Evolutionary conservation across 2,888 invertebrate species (phyloP).

Genomic region (Eucera pruinosa): DNA sequence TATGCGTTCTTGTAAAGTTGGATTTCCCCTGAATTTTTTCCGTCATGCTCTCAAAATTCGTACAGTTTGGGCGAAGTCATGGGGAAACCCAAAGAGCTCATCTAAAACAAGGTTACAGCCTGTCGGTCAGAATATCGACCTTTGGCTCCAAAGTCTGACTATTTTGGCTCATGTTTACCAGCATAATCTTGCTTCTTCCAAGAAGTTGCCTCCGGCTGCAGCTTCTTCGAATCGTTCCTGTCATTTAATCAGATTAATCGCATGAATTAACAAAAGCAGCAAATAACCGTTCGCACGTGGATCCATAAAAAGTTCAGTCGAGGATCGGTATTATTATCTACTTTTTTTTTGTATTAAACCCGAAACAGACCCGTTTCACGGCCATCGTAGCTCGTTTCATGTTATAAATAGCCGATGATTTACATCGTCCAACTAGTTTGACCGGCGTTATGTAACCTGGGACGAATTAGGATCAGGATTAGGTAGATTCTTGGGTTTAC

Average conservation of each 20-base stretch:
- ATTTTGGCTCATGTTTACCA: background rate
- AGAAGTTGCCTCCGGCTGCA: conserved; percentile 19
- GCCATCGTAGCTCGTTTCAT: background rate
- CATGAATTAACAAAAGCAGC: background rate
- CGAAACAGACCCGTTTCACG: background rate
- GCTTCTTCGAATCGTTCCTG: background rate
- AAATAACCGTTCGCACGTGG: background rate
- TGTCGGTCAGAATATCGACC: conserved; percentile 32
- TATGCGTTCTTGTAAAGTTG: too few relatives aligned
- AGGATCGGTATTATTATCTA: background rate
- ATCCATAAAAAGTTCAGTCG: background rate
- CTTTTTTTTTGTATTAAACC: background rate
- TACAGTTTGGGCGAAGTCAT: too few relatives aligned
- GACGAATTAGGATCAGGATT: background rate
- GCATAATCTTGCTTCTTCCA: conserved; percentile 10
- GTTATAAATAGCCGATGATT: background rate
- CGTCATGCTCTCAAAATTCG: too few relatives aligned
- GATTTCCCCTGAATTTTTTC: too few relatives aligned
- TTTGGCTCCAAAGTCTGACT: conserved; percentile 7
- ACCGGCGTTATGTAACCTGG: background rate
- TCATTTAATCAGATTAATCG: conserved; percentile 18
- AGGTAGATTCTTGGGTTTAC: background rate
- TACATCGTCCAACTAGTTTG: background rate
- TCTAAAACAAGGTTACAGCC: background rate
- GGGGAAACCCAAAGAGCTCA: too few relatives aligned